Conservation (phyloP, 2,797 vertebrate species). For the Knipowitschia caucasica region DNA sequence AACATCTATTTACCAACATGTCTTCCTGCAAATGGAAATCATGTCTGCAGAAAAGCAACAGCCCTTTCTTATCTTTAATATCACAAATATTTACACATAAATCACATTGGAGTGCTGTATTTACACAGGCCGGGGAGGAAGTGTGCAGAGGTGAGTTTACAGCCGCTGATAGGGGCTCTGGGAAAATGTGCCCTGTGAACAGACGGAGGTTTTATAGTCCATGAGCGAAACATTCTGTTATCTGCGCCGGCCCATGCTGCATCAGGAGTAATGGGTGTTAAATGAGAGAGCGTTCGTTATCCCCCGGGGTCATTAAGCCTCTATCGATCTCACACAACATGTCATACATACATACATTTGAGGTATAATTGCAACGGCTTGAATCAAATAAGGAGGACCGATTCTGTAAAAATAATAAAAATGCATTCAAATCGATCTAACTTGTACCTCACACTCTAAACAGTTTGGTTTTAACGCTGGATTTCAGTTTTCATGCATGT, state of each 20-base stretch:
- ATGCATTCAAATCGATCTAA: too few relatives aligned
- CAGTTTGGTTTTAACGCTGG: too few relatives aligned
- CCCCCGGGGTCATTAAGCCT: not conserved
- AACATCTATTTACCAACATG: not conserved
- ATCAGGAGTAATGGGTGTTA: conserved; percentile 10
- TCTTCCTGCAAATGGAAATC: not conserved
- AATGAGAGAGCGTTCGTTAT: conserved; percentile 16
- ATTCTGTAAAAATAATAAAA: too few relatives aligned
- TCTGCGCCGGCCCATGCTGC: conserved; percentile 14
- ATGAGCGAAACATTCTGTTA: not conserved
- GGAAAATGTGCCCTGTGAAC: conserved; percentile 31
- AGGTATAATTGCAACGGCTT: too few relatives aligned
- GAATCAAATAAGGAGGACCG: conserved; percentile 1
- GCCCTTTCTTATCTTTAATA: conserved; percentile 8
- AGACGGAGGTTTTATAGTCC: conserved; percentile 40
- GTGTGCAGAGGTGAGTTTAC: conserved; percentile 34
- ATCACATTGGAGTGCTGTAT: conserved; percentile 18
- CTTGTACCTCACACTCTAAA: too few relatives aligned
- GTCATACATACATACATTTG: too few relatives aligned
- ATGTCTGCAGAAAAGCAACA: not conserved
- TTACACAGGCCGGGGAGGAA: conserved; percentile 39
- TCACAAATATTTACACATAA: conserved; percentile 8
- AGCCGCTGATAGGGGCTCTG: conserved; percentile 38
- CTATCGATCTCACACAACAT: conserved; percentile 16
- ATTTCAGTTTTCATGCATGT: too few relatives aligned